These are phyloP conservation scores for Crocallis elinguaria DNA, from an alignment of 2,888 invertebrate genomes.

Conservation along the genomic window DNA sequence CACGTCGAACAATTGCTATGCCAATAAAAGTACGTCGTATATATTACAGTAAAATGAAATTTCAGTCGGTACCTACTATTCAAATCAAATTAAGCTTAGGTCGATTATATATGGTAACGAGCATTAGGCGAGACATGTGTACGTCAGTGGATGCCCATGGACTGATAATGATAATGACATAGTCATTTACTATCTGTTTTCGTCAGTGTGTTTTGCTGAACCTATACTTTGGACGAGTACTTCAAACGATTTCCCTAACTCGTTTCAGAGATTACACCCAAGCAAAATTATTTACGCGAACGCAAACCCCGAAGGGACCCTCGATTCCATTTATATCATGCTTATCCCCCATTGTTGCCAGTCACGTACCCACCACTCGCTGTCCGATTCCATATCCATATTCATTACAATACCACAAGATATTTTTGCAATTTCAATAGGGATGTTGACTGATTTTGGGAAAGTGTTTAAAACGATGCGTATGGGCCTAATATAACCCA, in stretches of 20 bases:
- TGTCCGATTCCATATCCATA: not conserved
- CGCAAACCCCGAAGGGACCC: not conserved
- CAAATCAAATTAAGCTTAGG: not conserved
- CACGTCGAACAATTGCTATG: not conserved
- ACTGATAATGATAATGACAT: conserved; percentile 11
- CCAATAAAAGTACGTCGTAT: not conserved
- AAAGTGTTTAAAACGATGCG: too few relatives aligned
- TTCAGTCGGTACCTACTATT: too few relatives aligned
- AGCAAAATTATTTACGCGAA: not conserved
- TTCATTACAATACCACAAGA: not conserved
- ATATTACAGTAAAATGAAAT: not conserved
- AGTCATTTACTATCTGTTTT: not conserved
- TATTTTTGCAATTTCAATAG: conserved; percentile 6
- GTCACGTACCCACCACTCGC: not conserved
- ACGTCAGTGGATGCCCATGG: conserved; percentile 9
- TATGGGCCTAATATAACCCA: too few relatives aligned
- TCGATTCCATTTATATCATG: conserved; percentile 5
- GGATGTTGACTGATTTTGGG: too few relatives aligned
- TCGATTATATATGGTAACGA: not conserved
- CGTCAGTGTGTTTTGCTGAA: not conserved
- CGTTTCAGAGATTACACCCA: not conserved
- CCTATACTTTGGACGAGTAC: not conserved
- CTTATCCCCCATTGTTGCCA: conserved; percentile 2
- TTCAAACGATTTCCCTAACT: not conserved
- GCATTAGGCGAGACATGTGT: not conserved